Evolutionary conservation across 2,797 vertebrate species (phyloP), one percentile per base, ranked within the genome.

Genomic region (Molothrus ater): DNA sequence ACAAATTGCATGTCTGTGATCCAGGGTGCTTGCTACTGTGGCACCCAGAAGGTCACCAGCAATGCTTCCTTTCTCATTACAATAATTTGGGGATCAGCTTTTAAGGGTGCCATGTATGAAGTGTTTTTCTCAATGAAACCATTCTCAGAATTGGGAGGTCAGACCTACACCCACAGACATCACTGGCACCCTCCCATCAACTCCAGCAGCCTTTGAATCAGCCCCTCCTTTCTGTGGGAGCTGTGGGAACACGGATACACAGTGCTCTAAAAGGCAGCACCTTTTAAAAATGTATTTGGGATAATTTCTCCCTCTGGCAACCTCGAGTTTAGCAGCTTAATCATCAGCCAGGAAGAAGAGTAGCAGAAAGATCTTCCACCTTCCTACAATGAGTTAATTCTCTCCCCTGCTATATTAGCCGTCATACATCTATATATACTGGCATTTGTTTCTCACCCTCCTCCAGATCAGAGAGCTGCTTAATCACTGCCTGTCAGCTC

Each of bases 401-500:
- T 92, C 96, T 80, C 63, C 86, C 70, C 72, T 90, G 60, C 83
- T 75, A 17, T 94, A 90, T 82, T 90, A 95, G 90, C 88, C 0
- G 3, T 94, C 78, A 94, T 65, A 57, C 45, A 64, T 61, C 74
- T 91, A n/a, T 86, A 94, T 81, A 63, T 79, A 88, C 48, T 92
- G 79, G 60, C 85, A 73, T 86, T 92, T 94, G 81, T 83, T 95
- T 93, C 76, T 91, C 92, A 56, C 38, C 79, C 86, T 95, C 90
- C 91, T 95, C 80, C 88, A 70, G 81, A 90, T 94, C 90, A 93
- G 70, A 78, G 88, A 92, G 90, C 82, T 92, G 88, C 92, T 96
- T 96, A 90, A 96, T 97, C 95, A 95, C 75, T 60, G 80, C 89
- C 56, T 95, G 82, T 78, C 92, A 93, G 40, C 81, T 93, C 73